Conservation (phyloP, 2,113 vertebrate genomes). For the Eptatretus burgeri region DNA sequence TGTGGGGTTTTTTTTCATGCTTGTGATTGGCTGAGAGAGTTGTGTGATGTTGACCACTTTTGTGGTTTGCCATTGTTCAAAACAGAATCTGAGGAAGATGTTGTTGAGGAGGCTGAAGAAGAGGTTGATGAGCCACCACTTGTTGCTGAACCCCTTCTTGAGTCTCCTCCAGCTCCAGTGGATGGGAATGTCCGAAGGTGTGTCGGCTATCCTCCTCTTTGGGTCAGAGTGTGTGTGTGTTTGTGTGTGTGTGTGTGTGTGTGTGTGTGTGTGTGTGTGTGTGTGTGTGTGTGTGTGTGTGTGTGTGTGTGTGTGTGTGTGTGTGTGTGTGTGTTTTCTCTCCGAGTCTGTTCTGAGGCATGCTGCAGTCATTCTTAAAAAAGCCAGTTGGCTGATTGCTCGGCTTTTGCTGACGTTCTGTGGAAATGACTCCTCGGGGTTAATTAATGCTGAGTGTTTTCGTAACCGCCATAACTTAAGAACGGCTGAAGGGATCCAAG, state of each 20-base stretch:
- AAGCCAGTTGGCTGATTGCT: too few relatives aligned
- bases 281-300: not conserved
- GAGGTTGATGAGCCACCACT: conserved; percentile 42
- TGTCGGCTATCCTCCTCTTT: too few relatives aligned
- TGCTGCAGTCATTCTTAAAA: not conserved
- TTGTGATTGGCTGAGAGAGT: too few relatives aligned
- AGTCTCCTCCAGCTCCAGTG: conserved; percentile 9
- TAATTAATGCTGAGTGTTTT: too few relatives aligned
- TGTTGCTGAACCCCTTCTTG: conserved; percentile 29
- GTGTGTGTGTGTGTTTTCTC: not conserved
- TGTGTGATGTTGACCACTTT: not conserved
- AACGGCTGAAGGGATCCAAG: too few relatives aligned
- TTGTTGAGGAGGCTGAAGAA: conserved; percentile 65
- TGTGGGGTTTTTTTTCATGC: too few relatives aligned
- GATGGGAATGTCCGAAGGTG: conserved; percentile 6
- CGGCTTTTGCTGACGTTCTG: too few relatives aligned
- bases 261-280: not conserved
- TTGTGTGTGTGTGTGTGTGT: not conserved
- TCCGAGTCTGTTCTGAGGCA: not conserved
- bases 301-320: not conserved
- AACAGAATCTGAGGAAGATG: conserved; percentile 71
- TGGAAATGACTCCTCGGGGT: too few relatives aligned
- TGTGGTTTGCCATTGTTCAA: not conserved
- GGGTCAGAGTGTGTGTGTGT: too few relatives aligned
- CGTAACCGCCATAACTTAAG: too few relatives aligned